These are phyloP conservation scores for Caretta caretta DNA, from an alignment of 2,113 vertebrate genomes.

Conservation along the genomic window DNA sequence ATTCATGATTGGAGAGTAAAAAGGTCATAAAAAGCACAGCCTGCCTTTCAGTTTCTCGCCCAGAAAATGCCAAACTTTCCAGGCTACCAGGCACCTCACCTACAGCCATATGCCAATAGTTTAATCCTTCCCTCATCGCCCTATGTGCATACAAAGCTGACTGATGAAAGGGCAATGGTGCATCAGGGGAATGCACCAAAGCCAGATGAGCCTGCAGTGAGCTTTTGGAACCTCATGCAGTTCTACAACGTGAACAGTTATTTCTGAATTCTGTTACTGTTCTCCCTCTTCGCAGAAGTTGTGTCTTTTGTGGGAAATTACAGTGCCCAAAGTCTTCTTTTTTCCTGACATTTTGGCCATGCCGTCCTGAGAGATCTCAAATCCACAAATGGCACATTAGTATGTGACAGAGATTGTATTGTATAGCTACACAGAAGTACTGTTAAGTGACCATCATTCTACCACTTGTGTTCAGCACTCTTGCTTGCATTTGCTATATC, in stretches of 20 bases:
- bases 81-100: not conserved
- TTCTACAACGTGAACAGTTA: not conserved
- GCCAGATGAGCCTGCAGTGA: not conserved
- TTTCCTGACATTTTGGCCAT: not conserved
- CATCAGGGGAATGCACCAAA: not conserved
- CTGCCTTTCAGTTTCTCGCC: conserved; percentile 3
- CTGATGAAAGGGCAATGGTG: not conserved
- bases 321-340: not conserved
- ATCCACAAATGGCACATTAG: not conserved
- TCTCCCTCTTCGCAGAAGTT: not conserved
- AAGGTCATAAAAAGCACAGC: conserved; percentile 48
- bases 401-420: not conserved
- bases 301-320: not conserved
- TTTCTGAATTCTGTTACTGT: not conserved
- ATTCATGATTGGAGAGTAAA: conserved; percentile 40
- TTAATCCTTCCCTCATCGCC: not conserved
- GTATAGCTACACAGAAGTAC: not conserved
- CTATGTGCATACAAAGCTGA: not conserved
- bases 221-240: not conserved
- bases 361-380: not conserved
- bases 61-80: not conserved
- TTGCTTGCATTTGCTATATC: not conserved
- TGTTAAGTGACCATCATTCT: not conserved
- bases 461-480: not conserved
- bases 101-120: not conserved